phyloP scores from a whole-genome alignment of 2,797 vertebrate genomes.

The Protonibea diacanthus region DNA sequence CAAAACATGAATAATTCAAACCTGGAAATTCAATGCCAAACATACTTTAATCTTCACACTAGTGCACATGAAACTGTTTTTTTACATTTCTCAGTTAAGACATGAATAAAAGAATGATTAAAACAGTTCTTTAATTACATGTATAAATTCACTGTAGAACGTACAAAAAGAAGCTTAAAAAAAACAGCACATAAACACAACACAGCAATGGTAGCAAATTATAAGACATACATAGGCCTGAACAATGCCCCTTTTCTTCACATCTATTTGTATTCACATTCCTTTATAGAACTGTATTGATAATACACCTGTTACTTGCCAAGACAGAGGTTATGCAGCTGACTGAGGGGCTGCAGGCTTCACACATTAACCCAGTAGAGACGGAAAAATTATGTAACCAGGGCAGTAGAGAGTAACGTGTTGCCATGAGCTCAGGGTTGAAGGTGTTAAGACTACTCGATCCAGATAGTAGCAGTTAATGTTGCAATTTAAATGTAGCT shows the following conservation, averaged over 20 bases:
- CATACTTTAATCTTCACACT: constrained; percentile 24
- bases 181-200: background rate
- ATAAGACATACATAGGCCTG: background rate
- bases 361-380: constrained; percentile 21
- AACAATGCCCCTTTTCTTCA: background rate
- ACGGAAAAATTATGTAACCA: constrained; percentile 22
- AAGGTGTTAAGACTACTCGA: constrained; percentile 35
- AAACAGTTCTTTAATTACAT: constrained; percentile 9
- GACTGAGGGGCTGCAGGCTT: constrained; percentile 5
- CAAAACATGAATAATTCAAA: constrained; percentile 6
- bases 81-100: constrained; percentile 8
- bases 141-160: background rate
- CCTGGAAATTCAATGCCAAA: background rate
- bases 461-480: constrained; percentile 30
- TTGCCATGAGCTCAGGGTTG: constrained; percentile 49
- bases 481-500: constrained; percentile 22
- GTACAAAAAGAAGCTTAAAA: background rate
- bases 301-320: constrained; percentile 5
- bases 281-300: background rate
- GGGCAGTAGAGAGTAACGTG: constrained; percentile 28
- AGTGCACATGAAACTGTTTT: background rate
- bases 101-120: background rate
- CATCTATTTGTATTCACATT: background rate
- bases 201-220: background rate
- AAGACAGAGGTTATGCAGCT: background rate